Evolutionary conservation across 2,113 vertebrate genomes (phyloP), one percentile per base, ranked within the genome.

Genomic region (Oryzias melastigma): DNA sequence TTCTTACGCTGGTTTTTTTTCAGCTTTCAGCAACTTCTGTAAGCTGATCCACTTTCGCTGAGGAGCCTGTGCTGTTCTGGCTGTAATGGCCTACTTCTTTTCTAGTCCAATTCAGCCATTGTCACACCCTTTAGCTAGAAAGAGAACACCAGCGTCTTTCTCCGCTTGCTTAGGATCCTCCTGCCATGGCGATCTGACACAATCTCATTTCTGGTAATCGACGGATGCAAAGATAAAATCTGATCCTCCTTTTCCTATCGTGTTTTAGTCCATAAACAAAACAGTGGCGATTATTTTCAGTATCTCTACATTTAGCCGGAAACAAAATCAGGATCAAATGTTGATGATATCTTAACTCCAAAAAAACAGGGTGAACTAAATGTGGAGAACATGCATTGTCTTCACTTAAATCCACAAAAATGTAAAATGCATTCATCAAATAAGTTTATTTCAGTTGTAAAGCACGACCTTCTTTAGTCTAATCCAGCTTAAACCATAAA

Each of bases 11-110:
- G 47, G 22, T 40, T 54, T 67, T 75, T 41, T 55, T 64, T 75
- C 52, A 54, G 22, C 27, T 82, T 70, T 78, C n/a, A 70, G 19
- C 7, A 47, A n/a, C 46, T 47, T 50, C 43, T 62, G 82, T 73
- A 85, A 87, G 53, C 62, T 68, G 74, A 86, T 86, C 79, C 47
- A 73, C 54, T 81, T 71, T 58, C 44, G 53, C 50, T 71, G 78
- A 72, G 69, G 62, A 62, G 63, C 50, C 63, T 62, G 58, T 44
- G 44, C 71, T 54, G 63, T 66, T 71, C 77, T 58, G 70, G 67
- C 68, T 78, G 58, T 81, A 77, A 68, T 73, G 76, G 53, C 67
- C 73, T 62, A 65, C 72, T 83, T 79, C 64, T 80, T 78, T 78
- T 62, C 54, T 62, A 44, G 43, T 57, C 20, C 55, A 29, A 22